These are phyloP conservation scores for Glomeris marginata DNA, from an alignment of 2,888 invertebrate genomes.

Conservation along the genomic window DNA sequence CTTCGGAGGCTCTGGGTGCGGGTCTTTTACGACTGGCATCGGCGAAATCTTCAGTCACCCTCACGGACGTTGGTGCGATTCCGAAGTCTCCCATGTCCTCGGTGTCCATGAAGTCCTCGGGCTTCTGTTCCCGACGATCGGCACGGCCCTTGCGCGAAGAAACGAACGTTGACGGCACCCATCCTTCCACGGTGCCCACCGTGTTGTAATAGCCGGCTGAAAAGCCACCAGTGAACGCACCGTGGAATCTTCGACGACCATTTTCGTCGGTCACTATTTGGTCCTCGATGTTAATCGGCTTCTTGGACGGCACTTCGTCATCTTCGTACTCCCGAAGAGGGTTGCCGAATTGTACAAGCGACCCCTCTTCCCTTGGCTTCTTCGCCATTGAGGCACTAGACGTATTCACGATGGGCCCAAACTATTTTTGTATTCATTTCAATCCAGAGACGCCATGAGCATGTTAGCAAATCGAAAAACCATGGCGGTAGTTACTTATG, in stretches of 20 bases:
- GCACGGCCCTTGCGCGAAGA: slow-evolving; percentile 66
- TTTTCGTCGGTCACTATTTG: slow-evolving; percentile 79
- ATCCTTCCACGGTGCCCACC: slow-evolving; percentile 87
- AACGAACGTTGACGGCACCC: slow-evolving; percentile 77
- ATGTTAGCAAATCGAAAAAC: no score
- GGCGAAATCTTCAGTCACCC: slow-evolving; percentile 59
- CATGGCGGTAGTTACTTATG: no score
- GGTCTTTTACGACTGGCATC: slow-evolving; percentile 6
- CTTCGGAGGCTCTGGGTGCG: slow-evolving; percentile 24
- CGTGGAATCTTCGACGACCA: slow-evolving; percentile 86
- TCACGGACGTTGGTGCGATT: slow-evolving; percentile 75
- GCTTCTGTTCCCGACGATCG: slow-evolving; percentile 41
- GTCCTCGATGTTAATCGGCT: slow-evolving; percentile 58
- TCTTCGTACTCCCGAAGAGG: no score
- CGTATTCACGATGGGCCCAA: no score
- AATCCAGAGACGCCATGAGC: no score
- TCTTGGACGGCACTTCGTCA: slow-evolving; percentile 62
- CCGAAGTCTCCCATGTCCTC: slow-evolving; percentile 92
- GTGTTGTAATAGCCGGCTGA: slow-evolving; percentile 96
- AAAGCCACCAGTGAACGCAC: slow-evolving; percentile 97
- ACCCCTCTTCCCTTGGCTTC: no score
- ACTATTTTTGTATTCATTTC: no score
- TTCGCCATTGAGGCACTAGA: no score
- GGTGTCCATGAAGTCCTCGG: slow-evolving; percentile 96
- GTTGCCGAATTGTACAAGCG: no score